Base-by-base conservation (phyloP, 2,888 invertebrate genomes). In the Neoascia interrupta region DNA sequence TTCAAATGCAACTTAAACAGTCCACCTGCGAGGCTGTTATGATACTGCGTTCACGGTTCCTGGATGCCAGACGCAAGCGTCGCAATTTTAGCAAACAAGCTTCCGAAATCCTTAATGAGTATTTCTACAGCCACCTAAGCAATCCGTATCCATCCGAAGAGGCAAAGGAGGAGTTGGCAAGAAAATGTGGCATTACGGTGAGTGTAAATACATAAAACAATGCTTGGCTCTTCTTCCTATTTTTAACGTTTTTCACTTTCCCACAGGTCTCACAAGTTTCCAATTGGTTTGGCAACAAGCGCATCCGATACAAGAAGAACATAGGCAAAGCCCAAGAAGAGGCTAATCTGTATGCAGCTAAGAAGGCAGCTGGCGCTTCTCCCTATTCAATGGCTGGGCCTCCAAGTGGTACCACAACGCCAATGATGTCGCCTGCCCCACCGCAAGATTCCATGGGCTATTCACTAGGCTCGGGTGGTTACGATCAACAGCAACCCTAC, bases 71-170 rank as follows among this genome's bases (percentile, higher is more conserved):
- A 84, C 92, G 95, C 82, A 99, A 99, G 90, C 93, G 99, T 84
- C 94, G 99, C 85, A 99, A 99, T 91, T 99, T 99, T 90, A 98
- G 98, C 92, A 99, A 99, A 91, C 98, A 99, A 90, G 99, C 99
- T 63, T 99, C 99, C 19, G 99, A 99, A 91, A 97, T 99, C 85
- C 92, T 99, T 84, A 99, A 99, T 90, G 99, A 99, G 91, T 99
- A 99, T 90, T 99, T 99, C 91, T 99, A 99, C 91, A 98, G 98
- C 85, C 99, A 99, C 90, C 93, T 99, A 86, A 97, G 97, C 88
- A 99, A 99, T 92, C 99, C 99, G 23, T 99, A 99, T 91, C 99
- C 99, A 82, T 97, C 97, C 87, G 99, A 99, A 91, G 99, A 99
- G 91, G 99, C 99, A 82, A 99, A 99, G 90, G 99, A 99, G 90